Evolutionary conservation across 2,888 invertebrate genomes (phyloP), one percentile per base, ranked within the genome.

Genomic region (Drymonia ruficornis): DNA sequence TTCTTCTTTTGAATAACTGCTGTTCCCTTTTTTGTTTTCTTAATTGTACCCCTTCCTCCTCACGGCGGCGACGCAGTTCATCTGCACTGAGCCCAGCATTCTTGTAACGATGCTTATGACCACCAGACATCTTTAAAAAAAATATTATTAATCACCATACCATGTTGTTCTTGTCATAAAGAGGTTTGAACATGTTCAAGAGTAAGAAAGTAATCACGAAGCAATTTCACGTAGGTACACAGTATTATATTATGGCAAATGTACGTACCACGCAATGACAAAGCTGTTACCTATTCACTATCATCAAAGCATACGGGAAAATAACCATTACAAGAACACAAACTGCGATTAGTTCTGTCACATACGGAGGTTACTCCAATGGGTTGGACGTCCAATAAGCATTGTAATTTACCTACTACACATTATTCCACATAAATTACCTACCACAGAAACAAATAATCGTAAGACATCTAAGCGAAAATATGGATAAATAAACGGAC

Each of bases 1-100:
- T 98, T 70, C 99, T 94, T 56, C 98, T 93, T 89, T 99, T 99
- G 64, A 97, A 97, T 38, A 99, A 91, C 85, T 99, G 99, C 81
- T 98, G 98, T 85, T 99, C 99, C 61, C 99, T 93, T 87, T 99
- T 99, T 77, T 98, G 98, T 93, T 99, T 99, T 51, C 99, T 93
- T 49, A 99, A 93, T 80, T 99, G 99, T 29, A 99, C 97, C 28
- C 99, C 99, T 86, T 99, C 99, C 78, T 99, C 99, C 85, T 99
- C 99, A 43, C 99, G 94, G 42, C 99, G 93, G 51, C 99, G 95
- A 49, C 99, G 94, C 73, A 99, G 93, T 88, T 99, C 99, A 67
- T 98, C 96, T 5, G 98, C 97, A 88, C 98, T 98, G 70, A 98
- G 90, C 1, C 97, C 98, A 63, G 95, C 95, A 93, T 98, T 98